These are phyloP conservation scores for Polylopha cassiicola DNA, from an alignment of 2,888 invertebrate genomes.

Conservation along the genomic window DNA sequence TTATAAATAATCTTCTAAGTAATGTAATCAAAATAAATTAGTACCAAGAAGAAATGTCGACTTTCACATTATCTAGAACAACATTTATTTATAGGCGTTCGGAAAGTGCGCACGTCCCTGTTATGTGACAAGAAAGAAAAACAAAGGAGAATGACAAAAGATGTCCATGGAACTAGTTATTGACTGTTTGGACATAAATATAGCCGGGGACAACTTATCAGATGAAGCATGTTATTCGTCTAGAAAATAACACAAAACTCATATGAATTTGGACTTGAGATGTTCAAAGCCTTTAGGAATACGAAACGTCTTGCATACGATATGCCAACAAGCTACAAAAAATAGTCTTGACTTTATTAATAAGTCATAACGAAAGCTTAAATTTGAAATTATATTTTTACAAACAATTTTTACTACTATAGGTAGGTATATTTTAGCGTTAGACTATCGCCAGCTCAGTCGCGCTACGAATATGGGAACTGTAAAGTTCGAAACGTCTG, in stretches of 20 bases:
- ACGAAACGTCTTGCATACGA: constrained; percentile 36
- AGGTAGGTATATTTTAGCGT: too few species aligned
- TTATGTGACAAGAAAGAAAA: constrained; percentile 46
- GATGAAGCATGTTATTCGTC: constrained; percentile 69
- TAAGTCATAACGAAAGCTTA: too few species aligned
- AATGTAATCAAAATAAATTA: constrained; percentile 14
- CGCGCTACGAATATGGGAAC: too few species aligned
- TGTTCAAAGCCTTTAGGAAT: constrained; percentile 47
- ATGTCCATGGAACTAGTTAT: constrained; percentile 62
- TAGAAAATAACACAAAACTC: constrained; percentile 58
- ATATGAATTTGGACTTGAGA: constrained; percentile 55
- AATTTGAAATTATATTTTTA: background rate
- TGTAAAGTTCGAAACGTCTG: too few species aligned
- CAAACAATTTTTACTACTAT: too few species aligned
- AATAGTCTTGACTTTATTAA: too few species aligned
- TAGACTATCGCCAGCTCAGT: too few species aligned
- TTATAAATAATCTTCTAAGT: too few species aligned
- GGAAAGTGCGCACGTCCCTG: constrained; percentile 33
- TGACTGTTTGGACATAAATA: constrained; percentile 54
- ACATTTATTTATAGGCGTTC: constrained; percentile 26
- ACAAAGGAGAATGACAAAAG: constrained; percentile 50
- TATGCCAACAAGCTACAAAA: background rate
- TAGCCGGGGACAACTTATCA: constrained; percentile 70
- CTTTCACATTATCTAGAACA: constrained; percentile 26
- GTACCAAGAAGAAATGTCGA: constrained; percentile 12